Evolutionary conservation across 2,888 invertebrate species (phyloP), one percentile per base, ranked within the genome.

Genomic region (Teleiodes luculella): DNA sequence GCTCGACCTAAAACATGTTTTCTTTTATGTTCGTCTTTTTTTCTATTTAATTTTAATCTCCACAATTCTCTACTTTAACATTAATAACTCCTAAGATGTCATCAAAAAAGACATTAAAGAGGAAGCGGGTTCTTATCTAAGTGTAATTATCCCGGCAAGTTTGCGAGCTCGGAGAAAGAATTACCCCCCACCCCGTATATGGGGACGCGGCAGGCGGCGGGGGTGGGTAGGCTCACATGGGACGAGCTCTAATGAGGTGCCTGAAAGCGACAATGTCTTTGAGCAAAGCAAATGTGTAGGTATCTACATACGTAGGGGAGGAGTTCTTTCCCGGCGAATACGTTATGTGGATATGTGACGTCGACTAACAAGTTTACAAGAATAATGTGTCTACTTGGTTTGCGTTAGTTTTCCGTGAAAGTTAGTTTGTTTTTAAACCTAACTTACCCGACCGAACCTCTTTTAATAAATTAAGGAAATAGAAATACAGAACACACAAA

Each of bases 211-310:
- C 57, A 57, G 61, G 62, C 62, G 63, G 62, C 64, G 71, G 70
- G 70, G 61, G 66, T 66, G 76, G 78, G 82, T 82, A 84, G 86
- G 84, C 87, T 86, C 86, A 86, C 87, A 86, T 86, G 87, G 86
- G 87, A 87, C 87, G 84, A 84, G 81, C 88, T 87, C 87, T 89
- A 89, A 89, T 89, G 88, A 89, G 87, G 88, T 89, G 88, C 87
- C 88, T 88, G 87, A 88, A 88, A 88, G 88, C 87, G 88, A 88
- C 88, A 89, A 88, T 89, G 88, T 88, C 88, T 87, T 86, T 87
- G 86, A 86, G 85, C 82, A 83, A 85, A 86, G 85, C 87, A 86
- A 87, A 87, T 82, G 86, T 86, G 86, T 86, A 85, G 80, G 80
- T 87, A 87, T 87, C 83, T 87, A 88, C 80, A 80, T 80, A 84